phyloP scores from a whole-genome alignment of 2,797 vertebrate species.

The Dryobates pubescens region DNA sequence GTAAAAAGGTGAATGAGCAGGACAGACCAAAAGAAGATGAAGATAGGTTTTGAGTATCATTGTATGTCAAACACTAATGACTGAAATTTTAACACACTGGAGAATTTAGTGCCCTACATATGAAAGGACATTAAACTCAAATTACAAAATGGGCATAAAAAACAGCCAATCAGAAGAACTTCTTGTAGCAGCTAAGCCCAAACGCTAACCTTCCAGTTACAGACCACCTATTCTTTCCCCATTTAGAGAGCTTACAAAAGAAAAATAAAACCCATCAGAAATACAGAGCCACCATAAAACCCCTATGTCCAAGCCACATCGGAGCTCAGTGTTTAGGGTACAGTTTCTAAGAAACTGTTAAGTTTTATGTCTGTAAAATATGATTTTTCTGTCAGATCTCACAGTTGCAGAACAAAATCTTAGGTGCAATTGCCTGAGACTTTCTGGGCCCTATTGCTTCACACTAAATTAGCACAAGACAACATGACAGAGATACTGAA shows the following conservation, averaged over 20 bases:
- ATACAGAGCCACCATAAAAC: not conserved
- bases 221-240: not conserved
- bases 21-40: not conserved
- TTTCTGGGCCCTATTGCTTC: not conserved
- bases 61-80: not conserved
- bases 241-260: not conserved
- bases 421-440: not conserved
- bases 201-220: not conserved
- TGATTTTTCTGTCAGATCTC: not conserved
- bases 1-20: conserved; percentile 42
- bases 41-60: not conserved
- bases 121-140: not conserved
- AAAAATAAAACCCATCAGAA: not conserved
- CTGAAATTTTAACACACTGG: not conserved
- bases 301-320: not conserved
- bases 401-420: not conserved
- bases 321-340: not conserved
- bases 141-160: not conserved
- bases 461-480: not conserved
- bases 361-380: not conserved
- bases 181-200: not conserved
- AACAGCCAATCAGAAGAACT: not conserved
- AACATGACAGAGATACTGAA: accelerated
- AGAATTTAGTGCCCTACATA: not conserved
- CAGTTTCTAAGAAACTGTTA: not conserved